These are phyloP conservation scores for Danionella cerebrum DNA, from an alignment of 2,113 vertebrate genomes.

Conservation along the genomic window DNA sequence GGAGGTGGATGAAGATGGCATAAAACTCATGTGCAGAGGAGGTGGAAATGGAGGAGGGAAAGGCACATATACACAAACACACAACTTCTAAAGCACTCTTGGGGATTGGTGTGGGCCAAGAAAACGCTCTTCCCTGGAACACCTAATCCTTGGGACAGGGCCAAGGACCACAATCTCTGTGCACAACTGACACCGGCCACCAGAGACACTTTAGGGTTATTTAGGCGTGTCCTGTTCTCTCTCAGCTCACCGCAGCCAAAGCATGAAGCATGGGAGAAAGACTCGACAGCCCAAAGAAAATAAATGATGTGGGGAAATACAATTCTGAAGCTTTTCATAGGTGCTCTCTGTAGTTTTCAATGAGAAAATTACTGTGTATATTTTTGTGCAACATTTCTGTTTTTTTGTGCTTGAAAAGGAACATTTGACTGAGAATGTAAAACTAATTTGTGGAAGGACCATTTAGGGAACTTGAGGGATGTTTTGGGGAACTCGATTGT, in stretches of 20 bases:
- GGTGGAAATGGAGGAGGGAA: slow-evolving; percentile 27
- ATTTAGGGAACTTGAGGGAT: not conserved
- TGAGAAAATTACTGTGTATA: slow-evolving; percentile 64
- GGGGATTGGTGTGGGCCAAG: slow-evolving; percentile 66
- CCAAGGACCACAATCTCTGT: slow-evolving; percentile 77
- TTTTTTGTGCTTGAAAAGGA: not conserved
- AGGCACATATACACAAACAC: slow-evolving; percentile 41
- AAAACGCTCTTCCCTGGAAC: slow-evolving; percentile 75
- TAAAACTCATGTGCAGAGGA: slow-evolving; percentile 24
- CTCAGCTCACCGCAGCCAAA: slow-evolving; percentile 72
- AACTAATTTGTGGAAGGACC: not conserved
- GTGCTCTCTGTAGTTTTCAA: slow-evolving; percentile 69
- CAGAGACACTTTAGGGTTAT: slow-evolving; percentile 78
- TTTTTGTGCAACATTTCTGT: not conserved
- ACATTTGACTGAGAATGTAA: slow-evolving; percentile 5
- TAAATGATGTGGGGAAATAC: slow-evolving; percentile 72
- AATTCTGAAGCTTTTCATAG: slow-evolving; percentile 77
- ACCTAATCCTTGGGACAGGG: slow-evolving; percentile 85
- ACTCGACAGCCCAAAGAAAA: slow-evolving; percentile 77
- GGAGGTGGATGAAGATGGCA: slow-evolving; percentile 26
- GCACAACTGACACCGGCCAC: slow-evolving; percentile 74
- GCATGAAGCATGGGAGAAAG: slow-evolving; percentile 66
- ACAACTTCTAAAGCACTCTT: slow-evolving; percentile 71
- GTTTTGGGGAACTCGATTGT: slow-evolving; percentile 13
- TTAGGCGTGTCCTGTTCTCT: slow-evolving; percentile 81